Evolutionary conservation across 2,113 vertebrate species (phyloP).

Genomic region (Theristicus caerulescens): DNA sequence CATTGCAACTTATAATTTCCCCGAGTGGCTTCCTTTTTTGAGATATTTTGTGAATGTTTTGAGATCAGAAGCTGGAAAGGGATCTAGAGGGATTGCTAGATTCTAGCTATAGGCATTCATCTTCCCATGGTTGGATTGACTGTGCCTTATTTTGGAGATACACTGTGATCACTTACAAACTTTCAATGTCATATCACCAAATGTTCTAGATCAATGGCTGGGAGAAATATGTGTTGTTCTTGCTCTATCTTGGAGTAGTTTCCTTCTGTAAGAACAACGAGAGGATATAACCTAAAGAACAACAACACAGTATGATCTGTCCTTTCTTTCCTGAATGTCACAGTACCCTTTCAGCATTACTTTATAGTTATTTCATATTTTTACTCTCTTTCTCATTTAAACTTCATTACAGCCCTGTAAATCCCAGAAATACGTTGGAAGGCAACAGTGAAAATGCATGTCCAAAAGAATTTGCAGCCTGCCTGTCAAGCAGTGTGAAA

Average conservation of each 20-base stretch:
- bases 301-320: not conserved
- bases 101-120: not conserved
- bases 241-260: not conserved
- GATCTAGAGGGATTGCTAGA: not conserved
- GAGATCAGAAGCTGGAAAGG: not conserved
- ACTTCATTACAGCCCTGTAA: not conserved
- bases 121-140: not conserved
- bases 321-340: not conserved
- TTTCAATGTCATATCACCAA: not conserved
- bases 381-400: not conserved
- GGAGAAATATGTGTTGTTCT: not conserved
- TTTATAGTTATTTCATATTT: not conserved
- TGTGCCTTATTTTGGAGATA: not conserved
- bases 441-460: not conserved
- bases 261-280: not conserved
- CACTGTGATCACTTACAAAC: not conserved
- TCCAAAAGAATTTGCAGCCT: not conserved
- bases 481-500: not conserved
- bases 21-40: not conserved
- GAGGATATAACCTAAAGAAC: not conserved
- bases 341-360: not conserved
- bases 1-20: not conserved
- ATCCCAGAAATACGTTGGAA: not conserved
- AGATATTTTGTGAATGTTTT: not conserved
- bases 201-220: not conserved